Conservation (phyloP, 2,113 vertebrate genomes). For the cattle (Bos taurus) region DNA sequence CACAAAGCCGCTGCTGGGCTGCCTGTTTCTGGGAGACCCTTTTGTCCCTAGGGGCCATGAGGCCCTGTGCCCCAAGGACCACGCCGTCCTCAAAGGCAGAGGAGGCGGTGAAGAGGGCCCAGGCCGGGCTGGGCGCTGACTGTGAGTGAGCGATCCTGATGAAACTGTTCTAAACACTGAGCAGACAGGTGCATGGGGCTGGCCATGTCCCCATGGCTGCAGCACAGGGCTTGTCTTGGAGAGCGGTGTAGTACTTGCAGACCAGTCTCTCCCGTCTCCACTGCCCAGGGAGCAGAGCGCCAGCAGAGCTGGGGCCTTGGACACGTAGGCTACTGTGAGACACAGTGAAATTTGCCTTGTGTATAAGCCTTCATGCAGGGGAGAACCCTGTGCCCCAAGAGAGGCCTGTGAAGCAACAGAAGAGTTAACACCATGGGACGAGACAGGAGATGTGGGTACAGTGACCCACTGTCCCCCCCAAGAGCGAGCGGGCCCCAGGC, state of each 20-base stretch:
- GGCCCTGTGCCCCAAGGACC: background rate
- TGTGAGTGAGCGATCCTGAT: accelerated
- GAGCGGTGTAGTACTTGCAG: background rate
- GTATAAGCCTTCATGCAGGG: background rate
- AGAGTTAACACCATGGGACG: accelerated
- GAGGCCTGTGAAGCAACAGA: background rate
- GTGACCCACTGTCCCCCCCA: background rate
- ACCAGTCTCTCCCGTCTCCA: background rate
- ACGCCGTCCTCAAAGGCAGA: too few relatives aligned
- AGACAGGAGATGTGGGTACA: background rate
- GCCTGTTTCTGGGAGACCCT: background rate
- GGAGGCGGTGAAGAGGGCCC: too few relatives aligned
- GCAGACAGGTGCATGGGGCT: accelerated
- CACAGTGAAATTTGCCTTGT: accelerated
- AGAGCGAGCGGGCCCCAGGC: background rate
- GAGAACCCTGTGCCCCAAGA: background rate
- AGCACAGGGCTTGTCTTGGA: background rate
- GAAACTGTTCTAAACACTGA: background rate
- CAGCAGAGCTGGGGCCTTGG: background rate
- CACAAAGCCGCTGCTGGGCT: background rate
- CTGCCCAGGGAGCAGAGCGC: background rate
- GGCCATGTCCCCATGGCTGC: background rate
- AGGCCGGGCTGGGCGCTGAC: accelerated
- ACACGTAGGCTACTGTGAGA: accelerated
- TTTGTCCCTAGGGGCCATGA: background rate